Percentiles rank a stretch among this genome's conserved stretches.
Conservation (phyloP, 2,888 invertebrate genomes). For the Clanis bilineata region DNA sequence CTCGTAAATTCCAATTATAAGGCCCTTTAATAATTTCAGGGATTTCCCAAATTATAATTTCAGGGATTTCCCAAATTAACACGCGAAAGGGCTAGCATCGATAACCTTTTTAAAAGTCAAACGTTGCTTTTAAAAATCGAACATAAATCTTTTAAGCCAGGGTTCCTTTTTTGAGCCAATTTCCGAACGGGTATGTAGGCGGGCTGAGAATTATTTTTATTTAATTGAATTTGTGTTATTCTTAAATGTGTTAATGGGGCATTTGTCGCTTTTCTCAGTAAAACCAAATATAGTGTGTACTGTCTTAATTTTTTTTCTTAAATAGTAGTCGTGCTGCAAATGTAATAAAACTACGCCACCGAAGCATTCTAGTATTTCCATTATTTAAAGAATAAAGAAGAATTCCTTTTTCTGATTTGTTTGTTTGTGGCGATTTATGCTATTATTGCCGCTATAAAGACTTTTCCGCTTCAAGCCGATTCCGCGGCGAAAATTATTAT, state of each 20-base stretch:
- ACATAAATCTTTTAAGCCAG: constrained; percentile 1
- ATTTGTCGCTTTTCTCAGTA: background rate
- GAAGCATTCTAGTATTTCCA: too few species aligned
- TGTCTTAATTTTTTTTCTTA: background rate
- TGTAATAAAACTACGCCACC: too few species aligned
- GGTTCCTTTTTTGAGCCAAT: background rate
- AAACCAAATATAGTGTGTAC: background rate
- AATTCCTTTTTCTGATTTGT: too few species aligned
- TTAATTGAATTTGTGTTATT: background rate
- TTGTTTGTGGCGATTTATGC: too few species aligned
- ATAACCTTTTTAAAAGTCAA: background rate
- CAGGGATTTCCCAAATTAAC: background rate
- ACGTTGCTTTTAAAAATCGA: constrained; percentile 5
- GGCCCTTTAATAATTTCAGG: background rate
- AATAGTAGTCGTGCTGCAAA: too few species aligned
- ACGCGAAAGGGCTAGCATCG: background rate
- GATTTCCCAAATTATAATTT: background rate
- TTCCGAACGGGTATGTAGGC: background rate
- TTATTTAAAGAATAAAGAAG: too few species aligned
- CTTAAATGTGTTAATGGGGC: background rate
- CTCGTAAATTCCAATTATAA: background rate
- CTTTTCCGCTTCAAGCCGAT: too few species aligned
- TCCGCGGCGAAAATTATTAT: too few species aligned
- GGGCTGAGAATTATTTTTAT: background rate
- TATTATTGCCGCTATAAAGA: too few species aligned